Percentiles rank a stretch among this genome's conserved stretches.
Conservation (phyloP, 2,888 invertebrate genomes). For the Yponomeuta malinellus region DNA sequence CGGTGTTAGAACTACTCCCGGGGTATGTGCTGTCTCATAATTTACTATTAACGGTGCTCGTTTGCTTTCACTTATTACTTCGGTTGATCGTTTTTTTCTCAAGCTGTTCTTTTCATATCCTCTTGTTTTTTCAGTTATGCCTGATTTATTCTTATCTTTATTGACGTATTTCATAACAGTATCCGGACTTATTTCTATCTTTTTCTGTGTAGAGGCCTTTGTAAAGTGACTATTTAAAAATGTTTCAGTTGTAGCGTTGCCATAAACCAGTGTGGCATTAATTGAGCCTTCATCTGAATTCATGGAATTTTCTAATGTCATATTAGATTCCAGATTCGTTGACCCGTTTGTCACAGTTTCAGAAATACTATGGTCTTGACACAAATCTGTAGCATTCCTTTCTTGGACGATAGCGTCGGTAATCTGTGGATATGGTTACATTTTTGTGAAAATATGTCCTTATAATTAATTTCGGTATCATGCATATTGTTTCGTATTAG, state of each 20-base stretch:
- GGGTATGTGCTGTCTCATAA: conserved; percentile 45
- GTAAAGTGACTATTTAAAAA: conserved; percentile 26
- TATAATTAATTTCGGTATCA: neutral
- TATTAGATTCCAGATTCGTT: neutral
- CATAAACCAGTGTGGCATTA: neutral
- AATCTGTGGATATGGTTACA: conserved; percentile 38
- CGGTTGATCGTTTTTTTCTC: conserved; percentile 30
- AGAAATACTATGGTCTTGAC: conserved; percentile 18
- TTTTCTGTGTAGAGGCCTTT: conserved; percentile 32
- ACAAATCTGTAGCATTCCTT: conserved; percentile 24
- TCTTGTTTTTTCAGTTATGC: conserved; percentile 19
- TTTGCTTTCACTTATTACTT: conserved; percentile 11
- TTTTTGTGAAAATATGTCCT: neutral
- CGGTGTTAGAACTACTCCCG: neutral
- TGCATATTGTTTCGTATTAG: neutral
- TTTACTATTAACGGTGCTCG: conserved; percentile 39
- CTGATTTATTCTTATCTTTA: conserved; percentile 36
- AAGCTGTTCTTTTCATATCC: conserved; percentile 52
- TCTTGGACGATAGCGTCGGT: conserved; percentile 41
- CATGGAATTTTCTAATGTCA: neutral
- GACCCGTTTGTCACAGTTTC: conserved; percentile 19
- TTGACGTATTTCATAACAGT: conserved; percentile 46
- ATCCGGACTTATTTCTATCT: neutral
- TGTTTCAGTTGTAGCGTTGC: conserved; percentile 14
- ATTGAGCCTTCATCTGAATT: neutral